Percentiles rank a stretch among this genome's conserved stretches.
These are phyloP conservation scores for Tetragonula clypearis DNA, from an alignment of 1,140 invertebrate genomes.

Conservation along the genomic window DNA sequence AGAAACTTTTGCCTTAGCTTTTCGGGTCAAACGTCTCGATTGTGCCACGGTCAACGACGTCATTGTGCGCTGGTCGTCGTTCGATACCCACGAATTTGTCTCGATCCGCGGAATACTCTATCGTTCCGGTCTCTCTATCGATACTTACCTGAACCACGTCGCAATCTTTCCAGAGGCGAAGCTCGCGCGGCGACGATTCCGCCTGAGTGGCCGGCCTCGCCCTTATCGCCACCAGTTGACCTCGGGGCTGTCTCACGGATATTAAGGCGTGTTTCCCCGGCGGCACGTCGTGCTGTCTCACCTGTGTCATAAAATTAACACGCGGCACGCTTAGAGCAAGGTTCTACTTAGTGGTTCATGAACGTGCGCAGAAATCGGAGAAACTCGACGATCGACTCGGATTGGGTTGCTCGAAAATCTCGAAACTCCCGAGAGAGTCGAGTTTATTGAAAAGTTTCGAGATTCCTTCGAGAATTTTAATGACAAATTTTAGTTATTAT, in stretches of 20 bases:
- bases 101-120: conserved; percentile 51
- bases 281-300: conserved; percentile 89
- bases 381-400: too few species aligned
- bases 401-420: too few species aligned
- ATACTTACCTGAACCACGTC: conserved; percentile 88
- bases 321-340: background rate
- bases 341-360: too few species aligned
- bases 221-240: conserved; percentile 90
- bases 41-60: too few species aligned
- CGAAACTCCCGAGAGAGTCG: too few species aligned
- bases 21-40: too few species aligned
- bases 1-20: too few species aligned
- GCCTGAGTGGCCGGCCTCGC: conserved; percentile 75
- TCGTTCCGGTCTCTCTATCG: conserved; percentile 42
- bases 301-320: conserved; percentile 55
- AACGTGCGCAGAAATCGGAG: too few species aligned
- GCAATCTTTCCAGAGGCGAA: conserved; percentile 89
- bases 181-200: conserved; percentile 79
- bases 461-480: too few species aligned
- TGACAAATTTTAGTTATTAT: too few species aligned
- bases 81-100: conserved; percentile 32
- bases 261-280: conserved; percentile 92
- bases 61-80: too few species aligned
- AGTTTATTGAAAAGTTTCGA: too few species aligned
- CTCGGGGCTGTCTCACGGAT: conserved; percentile 90